Percentiles rank a stretch among this genome's conserved stretches.
phyloP scores from a whole-genome alignment of 23 tunicate species.

The Botrylloides violaceus region DNA sequence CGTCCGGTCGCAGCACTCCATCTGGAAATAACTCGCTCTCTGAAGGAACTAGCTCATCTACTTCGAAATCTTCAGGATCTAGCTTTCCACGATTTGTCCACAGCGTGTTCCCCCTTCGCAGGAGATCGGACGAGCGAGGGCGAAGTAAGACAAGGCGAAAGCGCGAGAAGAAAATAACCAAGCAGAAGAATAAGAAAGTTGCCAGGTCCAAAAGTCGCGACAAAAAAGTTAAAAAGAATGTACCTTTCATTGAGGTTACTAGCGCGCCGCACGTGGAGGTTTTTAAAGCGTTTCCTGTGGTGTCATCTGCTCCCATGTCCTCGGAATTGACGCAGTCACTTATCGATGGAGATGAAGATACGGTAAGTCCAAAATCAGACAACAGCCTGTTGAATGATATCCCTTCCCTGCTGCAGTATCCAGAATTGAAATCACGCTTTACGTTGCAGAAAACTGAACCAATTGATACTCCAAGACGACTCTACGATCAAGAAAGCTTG shows the following conservation, averaged over 20 bases:
- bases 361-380: too few relatives aligned
- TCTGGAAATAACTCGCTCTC: background rate
- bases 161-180: constrained; percentile 13
- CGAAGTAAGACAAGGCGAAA: constrained; percentile 20
- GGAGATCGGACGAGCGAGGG: constrained; percentile 23
- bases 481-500: constrained; percentile 34
- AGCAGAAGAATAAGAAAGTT: constrained; percentile 11
- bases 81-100: constrained; percentile 82
- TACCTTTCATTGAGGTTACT: constrained; percentile 12
- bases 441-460: too few relatives aligned
- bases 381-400: too few relatives aligned
- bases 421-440: too few relatives aligned
- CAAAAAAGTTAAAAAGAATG: background rate
- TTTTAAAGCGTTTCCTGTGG: background rate
- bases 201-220: constrained; percentile 13
- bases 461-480: too few relatives aligned
- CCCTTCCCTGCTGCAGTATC: too few relatives aligned
- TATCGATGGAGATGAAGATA: background rate
- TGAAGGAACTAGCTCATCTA: constrained; percentile 5
- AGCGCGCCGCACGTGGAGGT: background rate
- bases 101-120: constrained; percentile 72
- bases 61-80: constrained; percentile 42
- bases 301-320: constrained; percentile 9
- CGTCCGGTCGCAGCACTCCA: constrained; percentile 17
- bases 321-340: background rate